Evolutionary conservation across 2,797 vertebrate genomes (phyloP), one percentile per base, ranked within the genome.

Genomic region (Spinus olivaceus): DNA sequence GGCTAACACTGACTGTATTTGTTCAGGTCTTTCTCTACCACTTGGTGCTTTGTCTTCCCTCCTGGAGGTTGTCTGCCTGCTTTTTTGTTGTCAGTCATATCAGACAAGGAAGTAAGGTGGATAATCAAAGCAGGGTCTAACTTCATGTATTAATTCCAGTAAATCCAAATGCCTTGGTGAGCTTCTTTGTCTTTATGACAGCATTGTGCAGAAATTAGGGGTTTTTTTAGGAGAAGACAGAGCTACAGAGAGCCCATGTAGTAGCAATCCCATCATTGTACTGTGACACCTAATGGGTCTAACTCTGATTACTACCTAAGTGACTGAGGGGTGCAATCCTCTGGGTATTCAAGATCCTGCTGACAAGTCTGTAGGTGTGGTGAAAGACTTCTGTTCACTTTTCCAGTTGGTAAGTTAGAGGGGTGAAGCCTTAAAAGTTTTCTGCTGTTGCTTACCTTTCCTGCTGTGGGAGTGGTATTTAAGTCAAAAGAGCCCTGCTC

Each of bases 301-400:
- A 86, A 96, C 11, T 70, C 20, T 25, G 94, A 88, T 59, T 94
- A 95, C 83, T 78, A 90, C 44, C 82, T 85, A 97, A 84, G 37
- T 73, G 96, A 76, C 94, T 97, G 92, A 96, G 54, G 94, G 90
- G 80, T 97, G 92, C 94, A 77, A 88, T 95, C 93, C 81, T 97
- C 97, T 53, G 71, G 53, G 39, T 33, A 19, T 86, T 92, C 78
- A 66, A 30, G 81, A 65, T 70, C 42, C 71, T 85, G 76, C 41
- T 87, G 64, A 78, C 77, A 88, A 77, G 21, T 32, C 54, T 80
- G 4, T 63, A 87, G 35, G 8, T 85, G 21, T 32, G 10, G 4
- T 3, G 4, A 85, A 61, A 46, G 22, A 18, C 18, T 84, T 81
- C 46, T 73, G 37, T 81, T 54, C 11, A 7, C 15, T 72, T 80